Conservation (phyloP, 2,113 vertebrate genomes). For the Salvelinus alpinus region DNA sequence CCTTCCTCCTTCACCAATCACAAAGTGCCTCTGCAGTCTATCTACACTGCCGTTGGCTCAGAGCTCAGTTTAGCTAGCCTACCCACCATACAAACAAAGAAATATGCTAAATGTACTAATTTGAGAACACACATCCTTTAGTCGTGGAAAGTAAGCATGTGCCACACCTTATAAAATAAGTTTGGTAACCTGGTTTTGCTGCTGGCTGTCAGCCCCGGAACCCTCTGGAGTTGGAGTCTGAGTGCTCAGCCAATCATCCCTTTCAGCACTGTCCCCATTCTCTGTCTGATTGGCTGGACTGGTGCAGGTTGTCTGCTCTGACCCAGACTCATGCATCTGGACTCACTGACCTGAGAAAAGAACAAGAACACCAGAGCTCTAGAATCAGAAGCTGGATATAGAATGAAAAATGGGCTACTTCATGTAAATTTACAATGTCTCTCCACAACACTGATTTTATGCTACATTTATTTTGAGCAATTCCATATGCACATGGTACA, state of each 20-base stretch:
- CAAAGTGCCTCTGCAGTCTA: not conserved
- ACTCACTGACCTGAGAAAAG: constrained; percentile 62
- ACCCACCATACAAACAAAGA: not conserved
- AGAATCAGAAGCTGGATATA: not conserved
- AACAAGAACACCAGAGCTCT: not conserved
- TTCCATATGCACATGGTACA: constrained; percentile 1
- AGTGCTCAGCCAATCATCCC: constrained; percentile 66
- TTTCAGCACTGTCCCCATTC: constrained; percentile 59
- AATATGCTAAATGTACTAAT: not conserved
- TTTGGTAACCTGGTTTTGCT: constrained; percentile 18
- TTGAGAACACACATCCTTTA: not conserved
- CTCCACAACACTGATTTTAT: too few relatives aligned
- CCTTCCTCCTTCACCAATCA: constrained; percentile 5
- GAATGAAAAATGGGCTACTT: not conserved
- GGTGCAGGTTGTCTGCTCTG: constrained; percentile 69
- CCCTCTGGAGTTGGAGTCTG: constrained; percentile 62
- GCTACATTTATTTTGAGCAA: too few relatives aligned
- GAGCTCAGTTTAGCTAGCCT: not conserved
- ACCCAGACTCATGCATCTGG: constrained; percentile 80
- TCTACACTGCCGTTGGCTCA: not conserved
- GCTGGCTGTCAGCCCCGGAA: constrained; percentile 49
- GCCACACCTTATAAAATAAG: too few relatives aligned
- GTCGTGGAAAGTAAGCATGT: too few relatives aligned
- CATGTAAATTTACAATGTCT: too few relatives aligned
- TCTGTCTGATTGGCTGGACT: constrained; percentile 66